A percentile compares a stretch with the other conserved stretches of the same genome.
phyloP scores from a whole-genome alignment of 2,797 vertebrate species.

The Choloepus didactylus region DNA sequence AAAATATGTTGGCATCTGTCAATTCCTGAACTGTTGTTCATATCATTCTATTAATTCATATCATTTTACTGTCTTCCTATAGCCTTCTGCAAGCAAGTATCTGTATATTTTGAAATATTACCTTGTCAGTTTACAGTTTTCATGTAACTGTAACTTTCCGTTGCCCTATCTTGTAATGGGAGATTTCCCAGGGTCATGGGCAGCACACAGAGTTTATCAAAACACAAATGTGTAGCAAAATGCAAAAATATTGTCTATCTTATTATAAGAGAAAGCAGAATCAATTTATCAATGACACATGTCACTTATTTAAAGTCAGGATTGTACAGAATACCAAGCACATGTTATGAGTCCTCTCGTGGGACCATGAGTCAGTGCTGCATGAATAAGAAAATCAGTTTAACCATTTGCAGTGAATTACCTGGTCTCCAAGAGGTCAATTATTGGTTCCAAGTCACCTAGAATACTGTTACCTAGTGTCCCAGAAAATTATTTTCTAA shows the following conservation, averaged over 20 bases:
- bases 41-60: background rate
- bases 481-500: background rate
- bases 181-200: background rate
- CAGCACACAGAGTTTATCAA: background rate
- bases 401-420: background rate
- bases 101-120: background rate
- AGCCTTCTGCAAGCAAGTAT: background rate
- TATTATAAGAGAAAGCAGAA: background rate
- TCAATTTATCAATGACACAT: background rate
- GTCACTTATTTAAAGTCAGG: background rate
- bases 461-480: background rate
- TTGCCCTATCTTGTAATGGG: background rate
- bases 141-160: background rate
- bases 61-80: background rate
- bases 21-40: background rate
- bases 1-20: slow-evolving; percentile 11
- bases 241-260: background rate
- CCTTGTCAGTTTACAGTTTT: background rate
- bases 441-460: background rate
- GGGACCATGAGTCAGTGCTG: background rate
- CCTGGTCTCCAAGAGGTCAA: background rate
- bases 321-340: background rate
- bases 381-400: background rate
- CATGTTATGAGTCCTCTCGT: background rate
- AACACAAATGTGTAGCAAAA: background rate